These are phyloP conservation scores for Drosophila tani DNA, from an alignment of 1,140 invertebrate species.

Conservation along the genomic window DNA sequence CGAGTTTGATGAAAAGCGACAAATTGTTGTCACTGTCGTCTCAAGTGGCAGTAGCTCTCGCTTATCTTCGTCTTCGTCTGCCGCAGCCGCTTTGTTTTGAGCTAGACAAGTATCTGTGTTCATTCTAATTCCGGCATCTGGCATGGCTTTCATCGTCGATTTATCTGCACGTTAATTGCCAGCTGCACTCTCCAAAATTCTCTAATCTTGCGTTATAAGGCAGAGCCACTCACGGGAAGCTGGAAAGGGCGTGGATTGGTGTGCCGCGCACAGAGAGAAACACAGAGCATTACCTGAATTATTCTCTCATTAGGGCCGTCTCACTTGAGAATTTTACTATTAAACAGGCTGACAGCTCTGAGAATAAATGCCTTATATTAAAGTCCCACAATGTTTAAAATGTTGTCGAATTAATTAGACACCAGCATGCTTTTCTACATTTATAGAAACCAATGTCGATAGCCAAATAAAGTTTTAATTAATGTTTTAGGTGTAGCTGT, in stretches of 20 bases:
- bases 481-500: background rate
- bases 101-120: constrained; percentile 7
- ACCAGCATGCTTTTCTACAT: too few relatives aligned
- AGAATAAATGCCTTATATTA: too few relatives aligned
- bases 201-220: background rate
- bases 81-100: constrained; percentile 16
- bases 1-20: constrained; percentile 59
- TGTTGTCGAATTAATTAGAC: too few relatives aligned
- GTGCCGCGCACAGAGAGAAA: background rate
- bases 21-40: constrained; percentile 67
- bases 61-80: constrained; percentile 21
- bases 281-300: background rate
- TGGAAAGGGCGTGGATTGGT: background rate
- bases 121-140: constrained; percentile 10
- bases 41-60: constrained; percentile 54
- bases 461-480: too few relatives aligned
- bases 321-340: too few relatives aligned
- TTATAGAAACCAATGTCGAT: too few relatives aligned
- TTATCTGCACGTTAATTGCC: constrained; percentile 1
- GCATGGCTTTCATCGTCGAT: background rate
- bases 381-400: too few relatives aligned
- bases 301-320: too few relatives aligned
- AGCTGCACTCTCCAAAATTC: background rate
- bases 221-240: background rate
- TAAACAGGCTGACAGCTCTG: too few relatives aligned